Evolutionary conservation across 2,797 vertebrate genomes (phyloP).

Genomic region (Onychomys torridus): DNA sequence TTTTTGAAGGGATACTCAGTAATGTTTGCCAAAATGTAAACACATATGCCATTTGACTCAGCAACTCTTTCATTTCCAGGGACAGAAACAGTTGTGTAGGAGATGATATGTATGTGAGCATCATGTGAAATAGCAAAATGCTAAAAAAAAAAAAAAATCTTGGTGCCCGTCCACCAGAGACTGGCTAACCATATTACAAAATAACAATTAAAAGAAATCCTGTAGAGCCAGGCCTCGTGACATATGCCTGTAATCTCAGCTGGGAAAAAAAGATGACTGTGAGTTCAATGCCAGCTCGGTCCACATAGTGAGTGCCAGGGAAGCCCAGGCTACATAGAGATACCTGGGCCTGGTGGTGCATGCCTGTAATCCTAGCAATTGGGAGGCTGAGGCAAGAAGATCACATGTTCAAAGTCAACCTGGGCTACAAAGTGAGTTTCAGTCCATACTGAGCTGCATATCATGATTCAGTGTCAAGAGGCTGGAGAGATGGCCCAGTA

Average conservation of each 20-base stretch:
- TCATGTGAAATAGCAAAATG: conserved; percentile 32
- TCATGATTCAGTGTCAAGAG: background rate
- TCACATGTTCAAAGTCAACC: background rate
- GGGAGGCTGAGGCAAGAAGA: background rate
- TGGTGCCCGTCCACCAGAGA: background rate
- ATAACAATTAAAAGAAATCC: background rate
- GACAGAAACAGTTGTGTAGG: background rate
- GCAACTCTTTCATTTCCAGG: background rate
- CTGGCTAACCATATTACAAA: background rate
- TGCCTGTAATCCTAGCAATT: background rate
- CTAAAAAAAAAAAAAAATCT: conserved; percentile 3
- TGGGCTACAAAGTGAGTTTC: background rate
- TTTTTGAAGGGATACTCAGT: conserved; percentile 27
- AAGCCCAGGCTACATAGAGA: background rate
- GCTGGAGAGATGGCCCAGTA: background rate
- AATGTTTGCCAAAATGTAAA: background rate
- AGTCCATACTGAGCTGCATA: background rate
- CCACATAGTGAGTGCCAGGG: background rate
- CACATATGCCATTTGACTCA: background rate
- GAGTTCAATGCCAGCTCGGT: background rate
- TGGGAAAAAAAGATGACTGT: background rate
- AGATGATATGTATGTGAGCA: background rate
- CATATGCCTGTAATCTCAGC: background rate
- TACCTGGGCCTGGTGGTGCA: background rate
- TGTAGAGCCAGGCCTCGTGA: background rate